phyloP scores from a whole-genome alignment of 2,888 invertebrate genomes.

The Acrobasis repandana region DNA sequence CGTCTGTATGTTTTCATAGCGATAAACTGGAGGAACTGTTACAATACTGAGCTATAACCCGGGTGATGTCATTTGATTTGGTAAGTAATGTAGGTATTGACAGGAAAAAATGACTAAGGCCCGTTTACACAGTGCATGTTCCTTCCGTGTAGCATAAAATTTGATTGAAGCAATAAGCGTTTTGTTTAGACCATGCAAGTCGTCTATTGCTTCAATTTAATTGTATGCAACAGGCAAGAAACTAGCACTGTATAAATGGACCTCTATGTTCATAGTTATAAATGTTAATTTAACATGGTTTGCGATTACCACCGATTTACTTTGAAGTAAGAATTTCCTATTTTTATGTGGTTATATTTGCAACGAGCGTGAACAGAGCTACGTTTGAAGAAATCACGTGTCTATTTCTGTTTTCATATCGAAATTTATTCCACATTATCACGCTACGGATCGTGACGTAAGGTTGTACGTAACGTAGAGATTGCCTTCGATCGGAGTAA shows the following conservation, averaged over 20 bases:
- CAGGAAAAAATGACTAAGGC: background rate
- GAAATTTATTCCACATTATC: slow-evolving; percentile 31
- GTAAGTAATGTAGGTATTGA: slow-evolving; percentile 4
- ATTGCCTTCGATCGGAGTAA: slow-evolving; percentile 29
- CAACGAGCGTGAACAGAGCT: slow-evolving; percentile 40
- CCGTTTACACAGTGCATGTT: too few species aligned
- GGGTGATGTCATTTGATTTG: slow-evolving; percentile 20
- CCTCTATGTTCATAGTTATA: background rate
- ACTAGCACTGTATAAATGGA: too few species aligned
- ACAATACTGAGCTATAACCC: slow-evolving; percentile 6
- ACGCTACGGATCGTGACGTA: slow-evolving; percentile 25
- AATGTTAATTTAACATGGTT: background rate
- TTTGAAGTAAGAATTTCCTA: slow-evolving; percentile 6
- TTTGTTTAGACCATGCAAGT: too few species aligned
- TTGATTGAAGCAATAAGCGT: too few species aligned
- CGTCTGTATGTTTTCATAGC: slow-evolving; percentile 4
- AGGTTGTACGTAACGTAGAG: slow-evolving; percentile 25
- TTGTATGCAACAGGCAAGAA: too few species aligned
- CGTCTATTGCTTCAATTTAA: too few species aligned
- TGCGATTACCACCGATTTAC: slow-evolving; percentile 3
- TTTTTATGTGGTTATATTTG: slow-evolving; percentile 34
- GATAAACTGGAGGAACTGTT: slow-evolving; percentile 13
- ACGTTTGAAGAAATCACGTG: slow-evolving; percentile 36
- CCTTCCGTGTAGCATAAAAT: too few species aligned
- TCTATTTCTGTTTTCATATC: slow-evolving; percentile 36